Conservation (phyloP, 2,888 invertebrate genomes). For the Eristalis intricaria region DNA sequence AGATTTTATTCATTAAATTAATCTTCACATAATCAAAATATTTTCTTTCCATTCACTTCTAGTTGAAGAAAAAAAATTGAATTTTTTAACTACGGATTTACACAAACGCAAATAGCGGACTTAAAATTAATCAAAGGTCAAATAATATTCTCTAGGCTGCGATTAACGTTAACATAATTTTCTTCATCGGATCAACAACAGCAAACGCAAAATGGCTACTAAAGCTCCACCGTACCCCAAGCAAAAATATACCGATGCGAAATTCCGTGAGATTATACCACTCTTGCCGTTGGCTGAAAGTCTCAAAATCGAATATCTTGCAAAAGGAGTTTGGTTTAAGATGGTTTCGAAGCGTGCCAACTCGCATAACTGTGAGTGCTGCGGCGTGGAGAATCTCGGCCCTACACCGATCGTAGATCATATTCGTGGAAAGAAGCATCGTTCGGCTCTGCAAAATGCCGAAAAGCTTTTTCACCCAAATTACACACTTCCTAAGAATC, state of each 20-base stretch:
- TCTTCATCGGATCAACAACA: slow-evolving; percentile 12
- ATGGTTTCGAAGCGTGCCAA: slow-evolving; percentile 68
- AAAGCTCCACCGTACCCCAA: slow-evolving; percentile 59
- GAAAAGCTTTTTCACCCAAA: slow-evolving; percentile 73
- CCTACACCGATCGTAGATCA: slow-evolving; percentile 76
- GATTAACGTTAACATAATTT: neutral
- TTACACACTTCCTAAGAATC: slow-evolving; percentile 70
- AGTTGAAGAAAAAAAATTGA: slow-evolving; percentile 60
- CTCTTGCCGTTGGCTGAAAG: slow-evolving; percentile 73
- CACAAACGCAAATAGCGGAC: slow-evolving; percentile 38
- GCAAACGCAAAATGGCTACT: slow-evolving; percentile 27
- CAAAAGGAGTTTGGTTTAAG: slow-evolving; percentile 70
- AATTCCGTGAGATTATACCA: slow-evolving; percentile 73
- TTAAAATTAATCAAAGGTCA: slow-evolving; percentile 27
- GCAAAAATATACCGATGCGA: slow-evolving; percentile 45
- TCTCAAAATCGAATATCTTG: slow-evolving; percentile 74
- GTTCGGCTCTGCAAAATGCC: slow-evolving; percentile 72
- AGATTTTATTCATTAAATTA: slow-evolving; percentile 26
- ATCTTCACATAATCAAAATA: slow-evolving; percentile 64
- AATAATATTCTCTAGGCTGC: slow-evolving; percentile 37
- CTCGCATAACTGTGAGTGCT: slow-evolving; percentile 74
- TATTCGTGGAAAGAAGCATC: slow-evolving; percentile 77
- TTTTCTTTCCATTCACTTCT: slow-evolving; percentile 71
- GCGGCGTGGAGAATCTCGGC: slow-evolving; percentile 74
- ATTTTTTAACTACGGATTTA: slow-evolving; percentile 50